A percentile compares a stretch with the other conserved stretches of the same genome.
phyloP scores from a whole-genome alignment of 2,888 invertebrate species.

The Idaea aversata region DNA sequence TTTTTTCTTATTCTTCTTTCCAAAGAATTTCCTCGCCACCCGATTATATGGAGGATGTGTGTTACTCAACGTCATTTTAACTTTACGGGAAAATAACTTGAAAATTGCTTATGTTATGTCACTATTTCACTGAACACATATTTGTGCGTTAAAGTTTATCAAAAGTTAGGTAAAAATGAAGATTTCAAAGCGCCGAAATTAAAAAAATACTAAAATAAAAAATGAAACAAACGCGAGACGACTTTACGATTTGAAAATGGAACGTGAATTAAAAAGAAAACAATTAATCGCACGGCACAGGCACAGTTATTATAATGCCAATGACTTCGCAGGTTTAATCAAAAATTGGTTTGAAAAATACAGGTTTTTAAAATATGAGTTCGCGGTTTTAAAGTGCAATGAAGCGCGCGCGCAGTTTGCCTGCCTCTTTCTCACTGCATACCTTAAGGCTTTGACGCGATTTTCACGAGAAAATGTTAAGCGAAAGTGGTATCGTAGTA shows the following conservation, averaged over 20 bases:
- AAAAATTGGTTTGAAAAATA: constrained; percentile 16
- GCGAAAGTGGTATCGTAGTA: constrained; percentile 57
- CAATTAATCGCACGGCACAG: constrained; percentile 3
- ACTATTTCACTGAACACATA: background rate
- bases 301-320: constrained; percentile 18
- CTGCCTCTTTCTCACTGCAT: constrained; percentile 50
- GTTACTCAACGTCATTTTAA: constrained; percentile 61
- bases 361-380: constrained; percentile 20
- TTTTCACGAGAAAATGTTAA: constrained; percentile 56
- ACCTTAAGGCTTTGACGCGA: constrained; percentile 52
- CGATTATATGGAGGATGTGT: constrained; percentile 55
- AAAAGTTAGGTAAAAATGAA: constrained; percentile 13
- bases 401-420: constrained; percentile 49
- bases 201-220: constrained; percentile 5
- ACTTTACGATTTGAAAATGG: constrained; percentile 12
- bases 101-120: constrained; percentile 6
- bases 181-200: constrained; percentile 8
- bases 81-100: constrained; percentile 9
- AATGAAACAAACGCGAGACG: background rate
- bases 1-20: constrained; percentile 70
- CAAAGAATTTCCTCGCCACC: constrained; percentile 65
- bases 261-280: constrained; percentile 12
- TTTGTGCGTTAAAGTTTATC: background rate
- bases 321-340: constrained; percentile 17
- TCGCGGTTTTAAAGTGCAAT: constrained; percentile 34